Evolutionary conservation across 2,888 invertebrate species (phyloP), one percentile per base, ranked within the genome.

Genomic region (Drosophila formosana): DNA sequence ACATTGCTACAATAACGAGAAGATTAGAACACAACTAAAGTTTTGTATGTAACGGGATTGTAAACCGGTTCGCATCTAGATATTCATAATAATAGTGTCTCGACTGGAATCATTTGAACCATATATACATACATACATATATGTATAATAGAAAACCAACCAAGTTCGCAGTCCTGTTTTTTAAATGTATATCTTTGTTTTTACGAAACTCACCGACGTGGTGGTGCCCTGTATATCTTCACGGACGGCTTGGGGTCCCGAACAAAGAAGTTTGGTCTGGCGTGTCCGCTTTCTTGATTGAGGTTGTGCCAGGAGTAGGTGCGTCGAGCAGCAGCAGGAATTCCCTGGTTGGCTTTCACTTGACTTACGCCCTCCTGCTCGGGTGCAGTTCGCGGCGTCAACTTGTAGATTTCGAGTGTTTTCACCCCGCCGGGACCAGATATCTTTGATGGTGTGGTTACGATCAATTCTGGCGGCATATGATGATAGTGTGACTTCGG

Each of bases 381-480:
- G 2, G 84, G 82, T 4, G 90, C 85, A 0, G 82, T 83, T 28
- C 78, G 79, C 2, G 80, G 80, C n/a, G 75, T 78, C 2, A 75
- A 56, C 34, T 88, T 86, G 32, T 74, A 86, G 3, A 81, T 51
- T 28, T 85, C 83, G n/a, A 85, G 8, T 28, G 81, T 85, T n/a
- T 85, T 80, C 5, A 39, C 50, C 0, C 70, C 52, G 7, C 63
- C 51, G 0, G 64, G 47, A 0, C 62, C 64, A 4, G 7, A 6
- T 18, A 63, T 76, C 56, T 92, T 87, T 3, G 84, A 91, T 8
- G 93, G 92, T 18, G 93, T 90, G 2, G 93, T 93, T 18, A 93
- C 92, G 49, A 93, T 93, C 32, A 93, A 71, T 77, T 93, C 93
- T 0, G 93, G 93, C 4, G 93, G 93, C 93, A 93, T 93, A 53